Conservation (phyloP, 2,113 vertebrate genomes). For the Nibea albiflora region DNA sequence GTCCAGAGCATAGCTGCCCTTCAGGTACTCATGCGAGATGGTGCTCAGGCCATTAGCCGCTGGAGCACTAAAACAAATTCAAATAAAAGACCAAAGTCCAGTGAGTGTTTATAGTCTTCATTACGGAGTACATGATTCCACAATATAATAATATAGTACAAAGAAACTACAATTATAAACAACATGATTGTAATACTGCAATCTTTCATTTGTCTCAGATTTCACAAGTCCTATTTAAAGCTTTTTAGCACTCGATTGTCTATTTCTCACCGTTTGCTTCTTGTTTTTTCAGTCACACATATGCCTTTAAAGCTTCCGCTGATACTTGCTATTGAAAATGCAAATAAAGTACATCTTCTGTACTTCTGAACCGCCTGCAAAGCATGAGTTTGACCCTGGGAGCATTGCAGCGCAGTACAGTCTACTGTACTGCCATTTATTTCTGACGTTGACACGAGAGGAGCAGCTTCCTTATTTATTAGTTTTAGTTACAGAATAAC, state of each 20-base stretch:
- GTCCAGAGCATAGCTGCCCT: slow-evolving; percentile 94
- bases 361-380: too few species aligned
- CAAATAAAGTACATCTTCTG: neutral
- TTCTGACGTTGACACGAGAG: neutral
- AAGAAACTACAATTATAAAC: neutral
- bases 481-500: neutral
- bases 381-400: neutral
- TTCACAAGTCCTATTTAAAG: neutral
- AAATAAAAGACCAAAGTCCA: slow-evolving; percentile 4
- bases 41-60: slow-evolving; percentile 91
- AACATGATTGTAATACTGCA: neutral
- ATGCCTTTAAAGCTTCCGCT: neutral
- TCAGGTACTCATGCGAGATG: slow-evolving; percentile 95
- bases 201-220: neutral
- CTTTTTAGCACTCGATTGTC: neutral
- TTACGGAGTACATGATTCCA: neutral
- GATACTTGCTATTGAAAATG: neutral
- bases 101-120: neutral
- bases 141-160: neutral
- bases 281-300: neutral
- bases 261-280: neutral
- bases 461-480: neutral
- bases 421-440: neutral
- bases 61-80: slow-evolving; percentile 66
- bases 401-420: slow-evolving; percentile 1